Evolutionary conservation across 2,797 vertebrate genomes (phyloP).

Genomic region (Eulemur mongoz): DNA sequence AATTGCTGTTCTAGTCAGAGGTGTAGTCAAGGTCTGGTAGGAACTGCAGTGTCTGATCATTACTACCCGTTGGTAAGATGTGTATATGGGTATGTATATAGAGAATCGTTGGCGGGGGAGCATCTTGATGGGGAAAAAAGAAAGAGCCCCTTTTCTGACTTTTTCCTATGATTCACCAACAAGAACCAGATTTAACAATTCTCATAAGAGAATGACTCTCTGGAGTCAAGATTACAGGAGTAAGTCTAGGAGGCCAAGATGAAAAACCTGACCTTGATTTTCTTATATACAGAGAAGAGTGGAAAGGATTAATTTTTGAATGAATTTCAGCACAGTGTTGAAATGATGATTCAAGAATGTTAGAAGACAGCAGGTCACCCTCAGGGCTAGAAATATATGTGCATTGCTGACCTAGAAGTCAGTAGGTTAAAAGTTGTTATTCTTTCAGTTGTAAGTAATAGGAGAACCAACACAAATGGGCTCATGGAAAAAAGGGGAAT

Average conservation of each 20-base stretch:
- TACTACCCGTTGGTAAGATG: background rate
- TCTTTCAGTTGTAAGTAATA: background rate
- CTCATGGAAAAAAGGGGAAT: background rate
- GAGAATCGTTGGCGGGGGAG: background rate
- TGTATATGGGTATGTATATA: background rate
- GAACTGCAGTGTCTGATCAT: background rate
- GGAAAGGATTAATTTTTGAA: background rate
- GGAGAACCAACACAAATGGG: background rate
- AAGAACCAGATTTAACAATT: background rate
- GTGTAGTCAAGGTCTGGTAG: background rate
- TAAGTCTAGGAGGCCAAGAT: background rate
- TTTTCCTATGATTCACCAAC: background rate
- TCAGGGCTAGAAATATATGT: background rate
- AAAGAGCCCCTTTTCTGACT: background rate
- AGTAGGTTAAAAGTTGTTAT: background rate
- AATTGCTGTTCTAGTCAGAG: background rate
- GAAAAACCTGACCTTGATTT: background rate
- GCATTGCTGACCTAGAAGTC: background rate
- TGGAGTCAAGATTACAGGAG: background rate
- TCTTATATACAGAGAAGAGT: background rate
- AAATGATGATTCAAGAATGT: background rate
- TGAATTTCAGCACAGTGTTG: background rate
- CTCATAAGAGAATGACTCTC: background rate
- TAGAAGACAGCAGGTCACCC: background rate
- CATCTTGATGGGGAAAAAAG: background rate